These are phyloP conservation scores for Suillia variegata DNA, from an alignment of 2,888 invertebrate species.

Conservation along the genomic window DNA sequence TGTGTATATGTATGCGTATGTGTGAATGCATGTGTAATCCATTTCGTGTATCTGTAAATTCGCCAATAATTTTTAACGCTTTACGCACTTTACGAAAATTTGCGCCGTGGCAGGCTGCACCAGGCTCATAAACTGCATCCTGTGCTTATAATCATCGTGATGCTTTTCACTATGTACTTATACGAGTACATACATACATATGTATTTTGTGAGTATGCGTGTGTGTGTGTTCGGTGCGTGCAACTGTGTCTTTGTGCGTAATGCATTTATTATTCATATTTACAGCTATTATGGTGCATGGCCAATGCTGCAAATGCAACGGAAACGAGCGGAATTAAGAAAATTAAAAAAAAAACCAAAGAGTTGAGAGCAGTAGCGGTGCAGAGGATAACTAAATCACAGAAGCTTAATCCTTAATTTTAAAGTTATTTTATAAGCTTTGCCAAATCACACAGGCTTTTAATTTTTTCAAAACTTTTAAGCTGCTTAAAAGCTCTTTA, in stretches of 20 bases:
- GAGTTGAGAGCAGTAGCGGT: background rate
- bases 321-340: background rate
- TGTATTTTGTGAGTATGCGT: too few species aligned
- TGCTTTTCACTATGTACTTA: background rate
- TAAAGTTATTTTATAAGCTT: too few species aligned
- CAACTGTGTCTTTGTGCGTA: background rate
- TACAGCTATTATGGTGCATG: background rate
- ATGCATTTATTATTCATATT: constrained; percentile 1
- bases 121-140: background rate
- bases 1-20: too few species aligned
- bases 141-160: background rate
- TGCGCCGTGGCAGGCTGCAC: background rate
- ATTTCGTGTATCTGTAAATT: background rate
- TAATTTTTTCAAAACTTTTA: too few species aligned
- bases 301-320: background rate
- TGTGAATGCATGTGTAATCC: too few species aligned
- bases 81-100: background rate
- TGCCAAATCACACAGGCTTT: too few species aligned
- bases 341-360: background rate
- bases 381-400: too few species aligned
- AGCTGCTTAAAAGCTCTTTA: too few species aligned
- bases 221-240: too few species aligned
- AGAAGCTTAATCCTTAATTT: too few species aligned
- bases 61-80: background rate
- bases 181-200: too few species aligned